Conservation (phyloP, 2,888 invertebrate species). For the Pyralis farinalis region DNA sequence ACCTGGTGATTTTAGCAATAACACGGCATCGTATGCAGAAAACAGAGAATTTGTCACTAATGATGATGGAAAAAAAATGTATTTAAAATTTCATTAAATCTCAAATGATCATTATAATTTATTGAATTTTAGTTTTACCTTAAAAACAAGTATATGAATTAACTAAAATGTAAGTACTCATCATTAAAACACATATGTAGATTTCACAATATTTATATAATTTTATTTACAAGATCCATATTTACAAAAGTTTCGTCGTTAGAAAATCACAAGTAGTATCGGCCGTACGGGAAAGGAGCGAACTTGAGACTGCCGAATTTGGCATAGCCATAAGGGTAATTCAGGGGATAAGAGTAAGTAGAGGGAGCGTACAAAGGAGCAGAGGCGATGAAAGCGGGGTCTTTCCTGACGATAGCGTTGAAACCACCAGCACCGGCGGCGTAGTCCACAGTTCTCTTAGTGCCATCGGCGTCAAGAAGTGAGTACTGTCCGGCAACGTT, state of each 20-base stretch:
- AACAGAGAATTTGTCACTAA: too few relatives aligned
- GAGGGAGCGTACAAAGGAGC: constrained; percentile 23
- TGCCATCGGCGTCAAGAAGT: constrained; percentile 76
- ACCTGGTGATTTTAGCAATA: too few relatives aligned
- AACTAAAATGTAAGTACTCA: too few relatives aligned
- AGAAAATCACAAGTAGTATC: constrained; percentile 19
- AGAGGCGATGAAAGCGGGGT: constrained; percentile 55
- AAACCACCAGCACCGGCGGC: constrained; percentile 76
- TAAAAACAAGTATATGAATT: too few relatives aligned
- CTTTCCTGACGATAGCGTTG: constrained; percentile 78
- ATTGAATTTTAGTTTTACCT: too few relatives aligned
- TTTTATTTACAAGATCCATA: constrained; percentile 7
- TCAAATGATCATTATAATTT: too few relatives aligned
- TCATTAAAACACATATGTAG: too few relatives aligned
- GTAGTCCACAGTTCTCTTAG: constrained; percentile 77
- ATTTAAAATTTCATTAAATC: too few relatives aligned
- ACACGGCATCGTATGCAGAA: too few relatives aligned
- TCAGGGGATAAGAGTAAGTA: constrained; percentile 21
- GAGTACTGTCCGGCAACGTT: constrained; percentile 79
- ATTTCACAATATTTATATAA: neutral
- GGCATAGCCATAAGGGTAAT: constrained; percentile 5
- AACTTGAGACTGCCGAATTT: constrained; percentile 14
- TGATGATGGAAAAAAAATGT: too few relatives aligned
- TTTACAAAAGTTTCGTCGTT: neutral
- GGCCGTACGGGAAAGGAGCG: constrained; percentile 25